These are phyloP conservation scores for Mustela lutreola DNA, from an alignment of 2,113 vertebrate species.

Conservation along the genomic window DNA sequence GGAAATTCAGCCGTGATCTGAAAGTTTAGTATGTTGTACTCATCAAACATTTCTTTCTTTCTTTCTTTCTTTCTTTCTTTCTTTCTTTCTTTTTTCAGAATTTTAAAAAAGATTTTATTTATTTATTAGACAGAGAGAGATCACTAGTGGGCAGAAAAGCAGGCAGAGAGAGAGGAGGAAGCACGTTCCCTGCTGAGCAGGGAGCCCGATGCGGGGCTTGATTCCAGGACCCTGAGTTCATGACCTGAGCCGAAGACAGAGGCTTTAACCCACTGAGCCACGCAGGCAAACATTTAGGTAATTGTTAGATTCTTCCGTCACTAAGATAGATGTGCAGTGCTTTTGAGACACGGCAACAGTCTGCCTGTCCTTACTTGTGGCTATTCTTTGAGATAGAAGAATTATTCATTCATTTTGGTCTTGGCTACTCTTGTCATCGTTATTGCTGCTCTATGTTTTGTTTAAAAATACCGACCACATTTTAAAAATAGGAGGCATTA, in stretches of 20 bases:
- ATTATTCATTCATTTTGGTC: background rate
- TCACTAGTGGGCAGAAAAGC: no score
- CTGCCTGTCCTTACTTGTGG: background rate
- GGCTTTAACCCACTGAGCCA: no score
- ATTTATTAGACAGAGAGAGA: no score
- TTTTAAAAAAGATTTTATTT: no score
- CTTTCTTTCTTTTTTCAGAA: no score
- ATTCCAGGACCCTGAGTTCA: no score
- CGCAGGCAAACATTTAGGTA: background rate
- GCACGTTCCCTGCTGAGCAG: no score
- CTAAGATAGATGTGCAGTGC: background rate
- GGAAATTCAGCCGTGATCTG: background rate
- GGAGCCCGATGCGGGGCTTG: no score
- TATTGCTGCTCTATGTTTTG: background rate
- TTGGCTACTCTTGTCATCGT: background rate
- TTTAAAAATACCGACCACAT: background rate
- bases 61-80: no score
- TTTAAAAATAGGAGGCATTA: slow-evolving; percentile 1
- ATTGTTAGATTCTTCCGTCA: background rate
- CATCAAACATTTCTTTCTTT: background rate
- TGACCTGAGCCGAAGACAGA: no score
- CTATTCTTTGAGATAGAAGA: background rate
- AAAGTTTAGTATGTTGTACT: background rate
- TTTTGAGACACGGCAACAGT: background rate
- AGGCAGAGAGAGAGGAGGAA: no score